Base-by-base conservation (phyloP, 2,797 vertebrate species). In the Sebastolobus altivelis region DNA sequence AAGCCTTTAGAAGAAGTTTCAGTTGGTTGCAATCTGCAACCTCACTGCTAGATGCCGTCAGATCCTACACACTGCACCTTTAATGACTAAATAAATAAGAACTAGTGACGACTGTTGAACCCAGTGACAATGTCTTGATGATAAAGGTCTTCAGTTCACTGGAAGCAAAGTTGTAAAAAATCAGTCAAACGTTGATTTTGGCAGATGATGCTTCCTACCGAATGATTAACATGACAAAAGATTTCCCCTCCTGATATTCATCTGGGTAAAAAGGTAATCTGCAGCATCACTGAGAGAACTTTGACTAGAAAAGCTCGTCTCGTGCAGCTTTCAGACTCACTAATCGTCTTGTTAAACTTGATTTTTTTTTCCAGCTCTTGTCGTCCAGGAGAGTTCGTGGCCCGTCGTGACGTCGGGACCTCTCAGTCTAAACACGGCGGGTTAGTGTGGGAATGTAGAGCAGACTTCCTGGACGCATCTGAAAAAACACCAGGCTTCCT, bases 391-490 rank as follows among this genome's bases (percentile, higher is more conserved):
- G 77, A 63, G 75, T 84, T 84, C 58, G 72, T 79, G 78, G 77
- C 75, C 74, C 3, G 52, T 68, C 61, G 79, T 67, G 82, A 83
- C 73, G 13, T 86, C 84, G 56, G 75, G 74, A 87, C 79, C 71
- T 78, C 76, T 84, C 79, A 75, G 86, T 88, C 82, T 86, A 89
- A 92, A 89, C 90, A 84, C 56, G 83, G 72, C 66, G 72, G 82
- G 75, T 86, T 72, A 75, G 83, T 89, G 89, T 91, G 92, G 89
- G 91, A 92, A 92, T 58, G 72, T 33, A 33, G 72, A 77, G 33
- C 72, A 72, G 75, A 92, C 89, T 91, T 93, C 89, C 89, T 90
- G 89, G 25, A 89, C 27, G 79, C 91, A 92, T 92, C 89, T 92
- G 90, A 88, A 85, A 90, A 92, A 92, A 92, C 90, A 92, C 73